A percentile compares a stretch with the other conserved stretches of the same genome.
Evolutionary conservation across 2,888 invertebrate genomes (phyloP).

Genomic region (Molorchus minor): DNA sequence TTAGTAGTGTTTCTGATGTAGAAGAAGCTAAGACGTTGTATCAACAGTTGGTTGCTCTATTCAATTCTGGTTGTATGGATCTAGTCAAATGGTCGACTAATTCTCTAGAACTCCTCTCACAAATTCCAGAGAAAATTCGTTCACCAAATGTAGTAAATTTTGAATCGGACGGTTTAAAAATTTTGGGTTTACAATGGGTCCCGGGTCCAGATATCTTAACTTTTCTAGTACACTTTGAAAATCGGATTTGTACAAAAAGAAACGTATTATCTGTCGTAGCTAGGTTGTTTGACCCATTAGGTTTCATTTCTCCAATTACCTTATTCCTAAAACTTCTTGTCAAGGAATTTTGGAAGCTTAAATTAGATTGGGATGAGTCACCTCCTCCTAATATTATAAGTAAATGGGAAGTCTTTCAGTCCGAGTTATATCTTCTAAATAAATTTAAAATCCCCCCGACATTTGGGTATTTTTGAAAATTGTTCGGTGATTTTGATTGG

Average conservation of each 20-base stretch:
- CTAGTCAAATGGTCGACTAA: neutral
- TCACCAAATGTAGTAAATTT: neutral
- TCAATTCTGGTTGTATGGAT: neutral
- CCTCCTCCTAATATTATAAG: neutral
- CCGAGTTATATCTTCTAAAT: neutral
- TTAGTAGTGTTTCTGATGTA: neutral
- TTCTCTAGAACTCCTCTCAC: neutral
- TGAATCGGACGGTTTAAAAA: neutral
- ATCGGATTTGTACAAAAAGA: neutral
- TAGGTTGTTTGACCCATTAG: too few relatives aligned
- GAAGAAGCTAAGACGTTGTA: neutral
- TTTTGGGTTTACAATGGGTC: neutral
- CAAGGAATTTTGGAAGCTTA: too few relatives aligned
- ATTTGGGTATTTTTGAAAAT: too few relatives aligned
- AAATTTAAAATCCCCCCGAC: neutral
- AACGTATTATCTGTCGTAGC: neutral
- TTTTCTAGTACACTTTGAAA: too few relatives aligned
- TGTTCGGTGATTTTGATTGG: too few relatives aligned
- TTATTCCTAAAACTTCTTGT: too few relatives aligned
- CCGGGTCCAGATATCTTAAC: neutral
- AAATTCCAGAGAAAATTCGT: too few relatives aligned
- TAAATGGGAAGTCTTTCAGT: neutral
- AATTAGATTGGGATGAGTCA: neutral
- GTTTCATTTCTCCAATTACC: too few relatives aligned
- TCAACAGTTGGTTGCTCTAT: too few relatives aligned